These are phyloP conservation scores for Drosophila sulfurigaster DNA, from an alignment of 1,140 invertebrate genomes.

Conservation along the genomic window DNA sequence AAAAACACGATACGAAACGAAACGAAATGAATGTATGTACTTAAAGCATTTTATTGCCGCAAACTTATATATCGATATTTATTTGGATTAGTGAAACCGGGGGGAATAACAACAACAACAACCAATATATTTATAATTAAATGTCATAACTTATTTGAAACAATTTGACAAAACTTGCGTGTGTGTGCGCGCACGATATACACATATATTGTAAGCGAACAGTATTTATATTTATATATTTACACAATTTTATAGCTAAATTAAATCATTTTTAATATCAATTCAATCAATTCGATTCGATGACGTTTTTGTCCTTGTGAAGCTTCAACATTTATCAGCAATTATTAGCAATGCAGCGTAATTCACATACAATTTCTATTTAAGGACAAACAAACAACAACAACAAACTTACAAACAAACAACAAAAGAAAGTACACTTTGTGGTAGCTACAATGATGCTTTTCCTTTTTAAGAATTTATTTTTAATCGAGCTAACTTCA, in stretches of 20 bases:
- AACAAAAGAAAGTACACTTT: constrained; percentile 50
- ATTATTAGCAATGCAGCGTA: constrained; percentile 41
- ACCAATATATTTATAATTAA: constrained; percentile 34
- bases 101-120: constrained; percentile 1
- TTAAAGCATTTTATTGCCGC: constrained; percentile 70
- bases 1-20: constrained; percentile 25
- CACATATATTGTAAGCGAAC: constrained; percentile 70
- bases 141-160: constrained; percentile 68
- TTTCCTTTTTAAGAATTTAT: constrained; percentile 67
- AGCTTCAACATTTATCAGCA: constrained; percentile 55
- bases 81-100: constrained; percentile 16
- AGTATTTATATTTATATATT: constrained; percentile 82
- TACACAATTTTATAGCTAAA: constrained; percentile 80
- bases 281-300: constrained; percentile 41
- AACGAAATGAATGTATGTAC: constrained; percentile 66
- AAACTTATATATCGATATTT: constrained; percentile 46
- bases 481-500: constrained; percentile 50
- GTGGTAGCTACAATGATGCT: constrained; percentile 69
- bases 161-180: constrained; percentile 65
- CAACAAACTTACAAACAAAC: no score
- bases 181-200: constrained; percentile 35
- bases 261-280: constrained; percentile 67
- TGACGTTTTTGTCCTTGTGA: constrained; percentile 49
- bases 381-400: constrained; percentile 21
- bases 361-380: constrained; percentile 27